Percentiles rank a stretch among this genome's conserved stretches.
Conservation (phyloP, 2,797 vertebrate genomes). For the Cyclura pinguis region DNA sequence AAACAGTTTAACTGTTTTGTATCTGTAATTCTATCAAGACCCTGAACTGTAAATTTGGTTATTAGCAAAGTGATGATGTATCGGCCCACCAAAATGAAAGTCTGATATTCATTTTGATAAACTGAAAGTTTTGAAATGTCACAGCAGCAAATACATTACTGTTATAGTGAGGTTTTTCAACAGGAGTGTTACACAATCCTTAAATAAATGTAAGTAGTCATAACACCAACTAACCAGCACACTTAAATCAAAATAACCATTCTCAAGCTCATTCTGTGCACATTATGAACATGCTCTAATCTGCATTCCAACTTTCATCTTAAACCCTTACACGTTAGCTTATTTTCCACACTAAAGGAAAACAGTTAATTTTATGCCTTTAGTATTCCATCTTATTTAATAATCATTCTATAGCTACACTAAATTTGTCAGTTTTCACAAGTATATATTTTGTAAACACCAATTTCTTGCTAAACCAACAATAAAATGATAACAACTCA, state of each 20-base stretch:
- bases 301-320: slow-evolving; percentile 90
- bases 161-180: slow-evolving; percentile 92
- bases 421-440: slow-evolving; percentile 79
- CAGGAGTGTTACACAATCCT: slow-evolving; percentile 89
- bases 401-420: slow-evolving; percentile 80
- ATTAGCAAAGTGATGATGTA: slow-evolving; percentile 91
- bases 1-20: slow-evolving; percentile 89
- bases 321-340: slow-evolving; percentile 87
- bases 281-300: slow-evolving; percentile 93
- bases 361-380: slow-evolving; percentile 83
- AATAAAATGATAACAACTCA: slow-evolving; percentile 83
- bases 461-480: slow-evolving; percentile 82
- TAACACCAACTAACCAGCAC: slow-evolving; percentile 88
- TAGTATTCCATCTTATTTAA: slow-evolving; percentile 83
- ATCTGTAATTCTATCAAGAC: slow-evolving; percentile 87
- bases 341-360: slow-evolving; percentile 81
- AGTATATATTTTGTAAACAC: slow-evolving; percentile 83
- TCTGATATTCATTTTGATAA: slow-evolving; percentile 83
- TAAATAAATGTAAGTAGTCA: slow-evolving; percentile 85
- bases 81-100: slow-evolving; percentile 80
- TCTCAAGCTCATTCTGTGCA: slow-evolving; percentile 93
- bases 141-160: slow-evolving; percentile 93
- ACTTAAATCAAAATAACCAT: slow-evolving; percentile 87
- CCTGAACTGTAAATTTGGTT: slow-evolving; percentile 98
- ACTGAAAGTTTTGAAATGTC: slow-evolving; percentile 85